These are phyloP conservation scores for Hafferia zeledoni DNA, from an alignment of 2,797 vertebrate genomes.

Conservation along the genomic window DNA sequence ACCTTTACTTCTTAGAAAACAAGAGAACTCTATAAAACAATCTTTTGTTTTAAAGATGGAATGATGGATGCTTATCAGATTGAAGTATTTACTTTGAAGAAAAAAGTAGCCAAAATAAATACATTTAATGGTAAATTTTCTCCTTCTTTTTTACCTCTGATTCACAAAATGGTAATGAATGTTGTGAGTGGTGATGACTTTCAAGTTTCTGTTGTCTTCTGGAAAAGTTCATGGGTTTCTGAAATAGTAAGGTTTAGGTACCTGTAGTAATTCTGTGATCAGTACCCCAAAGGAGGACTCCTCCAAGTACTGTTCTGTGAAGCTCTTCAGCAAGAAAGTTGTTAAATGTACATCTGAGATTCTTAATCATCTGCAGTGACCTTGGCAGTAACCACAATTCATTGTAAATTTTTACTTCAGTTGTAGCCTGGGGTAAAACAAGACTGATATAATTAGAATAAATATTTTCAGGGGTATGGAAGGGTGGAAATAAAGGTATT, in stretches of 20 bases:
- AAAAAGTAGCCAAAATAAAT: neutral
- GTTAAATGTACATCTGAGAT: neutral
- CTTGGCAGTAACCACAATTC: neutral
- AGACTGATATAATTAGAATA: neutral
- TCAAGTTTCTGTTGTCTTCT: neutral
- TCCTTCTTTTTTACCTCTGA: neutral
- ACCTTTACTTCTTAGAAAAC: neutral
- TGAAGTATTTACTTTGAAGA: neutral
- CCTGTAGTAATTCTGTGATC: neutral
- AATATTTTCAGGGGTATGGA: neutral
- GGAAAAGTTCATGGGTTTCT: neutral
- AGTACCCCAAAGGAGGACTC: neutral
- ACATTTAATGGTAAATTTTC: neutral
- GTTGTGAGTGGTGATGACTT: neutral
- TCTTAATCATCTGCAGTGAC: neutral
- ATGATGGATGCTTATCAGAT: neutral
- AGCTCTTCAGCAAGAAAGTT: neutral
- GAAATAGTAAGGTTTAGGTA: neutral
- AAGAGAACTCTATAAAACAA: neutral
- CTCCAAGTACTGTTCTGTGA: accelerated
- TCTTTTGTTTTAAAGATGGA: neutral
- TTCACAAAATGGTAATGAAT: neutral
- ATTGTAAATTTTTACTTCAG: neutral
- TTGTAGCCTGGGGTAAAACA: neutral
- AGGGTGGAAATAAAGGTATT: neutral